Evolutionary conservation across 2,797 vertebrate genomes (phyloP).

Genomic region (Acanthiza pusilla): DNA sequence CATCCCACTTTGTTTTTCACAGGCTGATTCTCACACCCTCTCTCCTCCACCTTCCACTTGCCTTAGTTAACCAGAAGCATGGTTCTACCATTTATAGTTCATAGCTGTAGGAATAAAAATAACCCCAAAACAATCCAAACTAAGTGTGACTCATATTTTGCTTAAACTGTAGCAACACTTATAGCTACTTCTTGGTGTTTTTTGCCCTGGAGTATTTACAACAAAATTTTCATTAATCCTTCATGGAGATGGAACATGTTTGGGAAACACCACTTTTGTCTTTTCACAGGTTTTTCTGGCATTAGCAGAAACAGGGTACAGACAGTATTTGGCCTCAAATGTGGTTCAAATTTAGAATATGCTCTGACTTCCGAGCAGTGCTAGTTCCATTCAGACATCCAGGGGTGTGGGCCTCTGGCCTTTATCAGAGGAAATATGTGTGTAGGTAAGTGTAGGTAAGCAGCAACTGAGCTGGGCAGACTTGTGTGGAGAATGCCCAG

Average conservation of each 20-base stretch:
- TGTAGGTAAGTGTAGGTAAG: not conserved
- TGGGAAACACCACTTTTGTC: not conserved
- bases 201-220: not conserved
- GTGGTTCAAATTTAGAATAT: not conserved
- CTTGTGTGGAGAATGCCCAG: not conserved
- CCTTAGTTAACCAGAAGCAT: not conserved
- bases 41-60: not conserved
- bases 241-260: not conserved
- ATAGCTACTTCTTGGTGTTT: not conserved
- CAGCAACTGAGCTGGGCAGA: not conserved
- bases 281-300: not conserved
- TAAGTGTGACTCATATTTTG: not conserved
- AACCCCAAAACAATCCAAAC: not conserved
- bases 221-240: not conserved
- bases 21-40: not conserved
- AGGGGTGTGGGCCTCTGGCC: constrained; percentile 12
- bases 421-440: not conserved
- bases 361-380: not conserved
- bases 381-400: not conserved
- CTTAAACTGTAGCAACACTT: not conserved
- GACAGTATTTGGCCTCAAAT: not conserved
- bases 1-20: not conserved
- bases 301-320: not conserved
- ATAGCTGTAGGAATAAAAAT: not conserved
- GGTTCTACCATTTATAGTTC: not conserved